Base-by-base conservation (phyloP, 1,140 invertebrate species). In the Drosophila bocki region DNA sequence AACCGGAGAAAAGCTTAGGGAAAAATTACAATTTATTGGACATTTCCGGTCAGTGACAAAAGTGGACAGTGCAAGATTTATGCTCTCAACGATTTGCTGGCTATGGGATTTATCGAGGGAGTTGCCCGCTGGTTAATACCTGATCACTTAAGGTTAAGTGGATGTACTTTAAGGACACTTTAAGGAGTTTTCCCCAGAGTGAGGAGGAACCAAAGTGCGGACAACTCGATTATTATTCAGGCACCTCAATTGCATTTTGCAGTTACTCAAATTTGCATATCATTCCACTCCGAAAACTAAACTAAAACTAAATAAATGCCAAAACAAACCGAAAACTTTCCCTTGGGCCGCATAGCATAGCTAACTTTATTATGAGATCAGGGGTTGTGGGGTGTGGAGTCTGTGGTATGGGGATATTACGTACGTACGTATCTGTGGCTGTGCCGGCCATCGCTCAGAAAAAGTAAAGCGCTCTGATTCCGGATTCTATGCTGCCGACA, bases 1-100 rank as follows among this genome's bases (percentile, higher is more conserved):
- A 58, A 39, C 12, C 37, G 8, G n/a, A 62, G 72, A 67, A 78
- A 83, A 85, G 85, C 85, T 88, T 90, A 77, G 50, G 67, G 74
- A 88, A 85, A 90, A 90, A 90, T 88, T 91, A 90, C 81, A 90
- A 90, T 90, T 90, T 90, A 90, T 90, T 90, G 85, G 78, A 82
- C 86, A 80, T 90, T 90, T 90, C 86, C 85, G 86, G 82, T 19
- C 59, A 74, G 69, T 79, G 78, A 82, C 85, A 85, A 78, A 88
- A 87, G 68, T 80, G 85, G 85, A 90, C 85, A 90, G 44, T 70
- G 44, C 71, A 90, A 90, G 85, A 90, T 90, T 90, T 90, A 90
- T 90, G 85, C 37, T 57, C 45, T 61, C 58, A 47, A 78, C 84
- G 84, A 87, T 59, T 87, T 83, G 51, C 69, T 80, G 54, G 39